Evolutionary conservation across 2,113 vertebrate genomes (phyloP), one percentile per base, ranked within the genome.

Genomic region (Podarcis cretensis): DNA sequence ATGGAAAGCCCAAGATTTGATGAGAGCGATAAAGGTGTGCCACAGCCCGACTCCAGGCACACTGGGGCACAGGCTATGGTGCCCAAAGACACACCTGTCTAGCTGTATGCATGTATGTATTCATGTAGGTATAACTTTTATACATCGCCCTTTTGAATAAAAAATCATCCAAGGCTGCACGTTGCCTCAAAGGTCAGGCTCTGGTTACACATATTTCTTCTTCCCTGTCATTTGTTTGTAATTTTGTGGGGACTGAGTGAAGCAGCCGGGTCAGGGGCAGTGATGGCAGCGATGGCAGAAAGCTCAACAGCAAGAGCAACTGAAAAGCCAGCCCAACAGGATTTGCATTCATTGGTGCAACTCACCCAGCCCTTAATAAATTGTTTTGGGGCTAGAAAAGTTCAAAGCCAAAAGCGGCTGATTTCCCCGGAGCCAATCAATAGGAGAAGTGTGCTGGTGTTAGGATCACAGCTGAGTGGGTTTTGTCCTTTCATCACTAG

Each of bases 391-490:
- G 94, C 93, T 91, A 91, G 88, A 92, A 93, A 94, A 96, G 96
- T 96, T 94, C 94, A 96, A 77, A 95, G 94, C 95, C 96, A 97
- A 96, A 96, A 96, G 86, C 25, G 59, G 89, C 93, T 97, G 95
- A 97, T 97, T 97, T 97, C 97, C 96, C 96, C 92, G 90, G 96
- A 96, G 96, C 86, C 9, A 94, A 96, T 97, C 95, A 96, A 96
- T 96, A 96, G 95, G 95, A 96, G 96, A 95, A 92, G 97, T 95
- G 88, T 92, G 89, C 91, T 96, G 97, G 97, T 97, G 78, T 94
- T 10, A 97, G 95, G 97, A 98, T 97, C 97, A 98, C 98, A 98
- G 98, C 97, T 98, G 98, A 98, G 97, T 97, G 96, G 92, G 96
- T 96, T 97, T 97, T 95, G 95, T 96, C 96, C 95, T 96, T 96